Conservation (phyloP, 1,140 invertebrate species). For the Plodia interpunctella region DNA sequence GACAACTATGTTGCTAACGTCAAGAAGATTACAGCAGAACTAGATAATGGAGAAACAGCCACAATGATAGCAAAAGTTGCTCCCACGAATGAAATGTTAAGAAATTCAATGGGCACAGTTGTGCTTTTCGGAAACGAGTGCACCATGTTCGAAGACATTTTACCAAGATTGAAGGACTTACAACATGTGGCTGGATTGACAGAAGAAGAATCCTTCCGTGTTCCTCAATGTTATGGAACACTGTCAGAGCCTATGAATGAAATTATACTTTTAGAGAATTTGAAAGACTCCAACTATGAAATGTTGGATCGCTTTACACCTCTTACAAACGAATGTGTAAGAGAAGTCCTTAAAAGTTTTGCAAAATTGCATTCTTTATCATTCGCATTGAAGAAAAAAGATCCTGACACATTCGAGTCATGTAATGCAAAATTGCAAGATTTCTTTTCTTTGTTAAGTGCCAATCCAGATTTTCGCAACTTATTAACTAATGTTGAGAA, state of each 20-base stretch:
- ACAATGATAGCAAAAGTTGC: constrained; percentile 27
- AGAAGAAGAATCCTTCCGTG: constrained; percentile 33
- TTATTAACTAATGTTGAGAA: constrained; percentile 8
- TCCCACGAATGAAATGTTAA: constrained; percentile 2
- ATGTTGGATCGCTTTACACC: constrained; percentile 67
- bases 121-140: constrained; percentile 37
- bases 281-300: constrained; percentile 58
- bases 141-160: constrained; percentile 43
- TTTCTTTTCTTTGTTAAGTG: neutral
- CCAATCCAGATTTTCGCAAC: neutral
- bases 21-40: neutral
- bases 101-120: constrained; percentile 7
- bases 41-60: constrained; percentile 15
- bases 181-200: constrained; percentile 39
- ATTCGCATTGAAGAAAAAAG: constrained; percentile 65
- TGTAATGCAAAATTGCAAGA: neutral
- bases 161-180: constrained; percentile 50
- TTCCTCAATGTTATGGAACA: constrained; percentile 58
- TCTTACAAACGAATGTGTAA: constrained; percentile 64
- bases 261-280: constrained; percentile 77
- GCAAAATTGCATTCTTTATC: constrained; percentile 77
- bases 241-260: constrained; percentile 54
- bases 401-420: constrained; percentile 39
- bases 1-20: too few relatives aligned
- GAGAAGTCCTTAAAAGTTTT: constrained; percentile 68